Conservation (phyloP, 2,113 vertebrate species). For the Enhydra lutris region DNA sequence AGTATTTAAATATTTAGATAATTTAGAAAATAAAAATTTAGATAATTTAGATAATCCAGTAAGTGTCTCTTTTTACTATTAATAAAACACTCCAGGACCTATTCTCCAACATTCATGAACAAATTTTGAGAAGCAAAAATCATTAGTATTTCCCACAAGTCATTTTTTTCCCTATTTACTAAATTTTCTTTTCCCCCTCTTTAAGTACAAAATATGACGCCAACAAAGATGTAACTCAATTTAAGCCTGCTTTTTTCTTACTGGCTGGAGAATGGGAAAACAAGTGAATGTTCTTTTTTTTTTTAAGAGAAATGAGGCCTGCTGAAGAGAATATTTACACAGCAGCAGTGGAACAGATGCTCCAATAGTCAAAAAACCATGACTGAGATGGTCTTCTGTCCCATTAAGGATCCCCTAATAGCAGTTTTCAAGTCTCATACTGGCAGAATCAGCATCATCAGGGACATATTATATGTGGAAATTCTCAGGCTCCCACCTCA, state of each 20-base stretch:
- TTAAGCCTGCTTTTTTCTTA: not conserved
- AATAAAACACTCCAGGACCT: not conserved
- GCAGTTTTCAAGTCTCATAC: not conserved
- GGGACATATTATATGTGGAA: not conserved
- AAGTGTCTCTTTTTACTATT: not conserved
- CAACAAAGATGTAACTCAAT: not conserved
- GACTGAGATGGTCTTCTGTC: not conserved
- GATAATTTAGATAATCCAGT: not conserved
- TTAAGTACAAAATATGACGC: not conserved
- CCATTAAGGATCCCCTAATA: not conserved
- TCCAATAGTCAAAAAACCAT: not conserved
- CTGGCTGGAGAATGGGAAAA: not conserved
- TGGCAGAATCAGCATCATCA: not conserved
- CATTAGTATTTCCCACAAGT: not conserved
- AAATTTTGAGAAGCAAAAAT: not conserved
- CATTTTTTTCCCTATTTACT: constrained; percentile 10
- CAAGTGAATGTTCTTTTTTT: not conserved
- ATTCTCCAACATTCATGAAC: not conserved
- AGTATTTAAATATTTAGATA: not conserved
- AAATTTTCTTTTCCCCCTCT: not conserved
- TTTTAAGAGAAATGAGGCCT: not conserved
- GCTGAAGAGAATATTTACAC: not conserved
- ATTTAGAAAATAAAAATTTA: no score
- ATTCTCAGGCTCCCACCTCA: not conserved
- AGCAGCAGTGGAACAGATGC: not conserved